phyloP scores from a whole-genome alignment of 92 coral and sea anemone genomes.

The Palythoa grandiflora region DNA sequence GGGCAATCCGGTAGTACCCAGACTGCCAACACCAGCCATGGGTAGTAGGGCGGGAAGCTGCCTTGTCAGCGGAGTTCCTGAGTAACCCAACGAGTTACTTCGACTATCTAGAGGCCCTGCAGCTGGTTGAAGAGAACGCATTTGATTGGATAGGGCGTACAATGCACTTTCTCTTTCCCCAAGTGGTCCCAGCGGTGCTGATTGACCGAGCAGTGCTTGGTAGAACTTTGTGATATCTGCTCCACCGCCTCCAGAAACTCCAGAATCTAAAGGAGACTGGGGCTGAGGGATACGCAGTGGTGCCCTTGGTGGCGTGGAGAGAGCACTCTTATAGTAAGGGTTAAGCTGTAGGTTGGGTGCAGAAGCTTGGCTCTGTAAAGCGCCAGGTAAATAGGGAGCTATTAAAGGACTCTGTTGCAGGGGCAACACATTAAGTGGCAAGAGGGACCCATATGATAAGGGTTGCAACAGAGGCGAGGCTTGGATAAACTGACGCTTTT shows the following conservation, averaged over 20 bases:
- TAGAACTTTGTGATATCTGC: slow-evolving; percentile 17
- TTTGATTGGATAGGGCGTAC: slow-evolving; percentile 15
- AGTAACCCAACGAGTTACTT: slow-evolving; percentile 52
- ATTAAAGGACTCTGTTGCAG: slow-evolving; percentile 56
- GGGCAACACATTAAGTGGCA: slow-evolving; percentile 54
- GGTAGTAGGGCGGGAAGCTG: slow-evolving; percentile 56
- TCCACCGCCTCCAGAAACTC: slow-evolving; percentile 7
- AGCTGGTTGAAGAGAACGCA: slow-evolving; percentile 25
- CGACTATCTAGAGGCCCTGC: slow-evolving; percentile 23
- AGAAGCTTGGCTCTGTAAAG: slow-evolving; percentile 3
- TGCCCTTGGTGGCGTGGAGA: slow-evolving; percentile 47
- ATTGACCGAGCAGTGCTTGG: slow-evolving; percentile 31
- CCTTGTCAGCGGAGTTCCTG: slow-evolving; percentile 66
- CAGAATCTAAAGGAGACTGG: slow-evolving; percentile 5
- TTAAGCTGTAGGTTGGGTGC: slow-evolving; percentile 22
- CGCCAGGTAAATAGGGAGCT: slow-evolving; percentile 30
- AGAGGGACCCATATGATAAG: slow-evolving; percentile 36
- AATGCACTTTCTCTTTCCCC: background rate
- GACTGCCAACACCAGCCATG: slow-evolving; percentile 49
- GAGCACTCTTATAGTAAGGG: slow-evolving; percentile 51
- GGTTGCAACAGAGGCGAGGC: slow-evolving; percentile 68
- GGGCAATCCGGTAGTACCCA: slow-evolving; percentile 36
- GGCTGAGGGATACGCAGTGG: slow-evolving; percentile 31
- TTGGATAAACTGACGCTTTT: slow-evolving; percentile 81
- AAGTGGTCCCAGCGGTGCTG: slow-evolving; percentile 8